A percentile compares a stretch with the other conserved stretches of the same genome.
phyloP scores from a whole-genome alignment of 1,140 invertebrate genomes.

The Camponotus floridanus region DNA sequence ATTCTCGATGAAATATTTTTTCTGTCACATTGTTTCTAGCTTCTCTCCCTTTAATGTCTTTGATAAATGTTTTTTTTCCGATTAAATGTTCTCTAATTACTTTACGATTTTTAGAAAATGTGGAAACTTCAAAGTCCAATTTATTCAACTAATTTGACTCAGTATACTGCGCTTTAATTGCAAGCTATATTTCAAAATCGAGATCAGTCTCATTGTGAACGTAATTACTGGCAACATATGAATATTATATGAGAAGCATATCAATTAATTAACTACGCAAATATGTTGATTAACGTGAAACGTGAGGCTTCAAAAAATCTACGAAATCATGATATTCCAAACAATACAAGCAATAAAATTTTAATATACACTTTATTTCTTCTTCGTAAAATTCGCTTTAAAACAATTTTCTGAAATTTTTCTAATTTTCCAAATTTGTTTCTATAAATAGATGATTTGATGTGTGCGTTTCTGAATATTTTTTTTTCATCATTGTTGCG shows the following conservation, averaged over 20 bases:
- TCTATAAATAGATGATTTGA: not conserved
- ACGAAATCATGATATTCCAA: not conserved
- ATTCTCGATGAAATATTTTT: conserved; percentile 7
- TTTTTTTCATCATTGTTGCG: conserved; percentile 13
- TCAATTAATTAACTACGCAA: conserved; percentile 72
- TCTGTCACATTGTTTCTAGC: not conserved
- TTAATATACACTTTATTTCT: not conserved
- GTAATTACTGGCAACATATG: conserved; percentile 63
- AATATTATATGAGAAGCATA: conserved; percentile 69
- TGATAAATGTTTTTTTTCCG: not conserved
- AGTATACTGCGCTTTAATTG: conserved; percentile 24
- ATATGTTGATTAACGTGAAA: not conserved
- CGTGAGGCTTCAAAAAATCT: not conserved
- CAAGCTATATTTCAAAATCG: conserved; percentile 34
- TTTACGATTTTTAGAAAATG: conserved; percentile 14
- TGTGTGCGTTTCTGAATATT: not conserved
- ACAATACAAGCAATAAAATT: too few species aligned
- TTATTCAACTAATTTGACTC: conserved; percentile 40
- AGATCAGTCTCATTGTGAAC: conserved; percentile 75
- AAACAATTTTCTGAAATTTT: not conserved
- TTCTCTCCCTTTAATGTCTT: not conserved
- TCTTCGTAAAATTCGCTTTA: not conserved
- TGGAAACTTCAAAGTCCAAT: conserved; percentile 18
- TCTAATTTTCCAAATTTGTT: conserved; percentile 11
- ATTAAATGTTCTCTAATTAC: conserved; percentile 34